Conservation (phyloP, 2,113 vertebrate genomes). For the Vombatus ursinus region DNA sequence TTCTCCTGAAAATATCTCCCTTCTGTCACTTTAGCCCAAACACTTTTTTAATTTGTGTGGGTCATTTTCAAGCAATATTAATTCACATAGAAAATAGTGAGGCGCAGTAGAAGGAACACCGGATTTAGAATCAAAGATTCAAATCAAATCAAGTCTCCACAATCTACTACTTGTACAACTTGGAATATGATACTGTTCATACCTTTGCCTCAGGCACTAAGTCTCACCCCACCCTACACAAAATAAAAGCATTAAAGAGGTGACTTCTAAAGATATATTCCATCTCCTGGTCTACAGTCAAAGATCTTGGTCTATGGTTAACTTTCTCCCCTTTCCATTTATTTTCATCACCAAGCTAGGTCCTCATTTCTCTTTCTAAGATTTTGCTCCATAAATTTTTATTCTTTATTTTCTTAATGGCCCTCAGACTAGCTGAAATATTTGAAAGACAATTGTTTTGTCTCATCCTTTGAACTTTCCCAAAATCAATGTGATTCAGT, state of each 20-base stretch:
- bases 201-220: too few species aligned
- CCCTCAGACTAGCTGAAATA: neutral
- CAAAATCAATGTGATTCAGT: neutral
- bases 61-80: neutral
- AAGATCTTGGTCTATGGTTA: neutral
- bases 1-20: neutral
- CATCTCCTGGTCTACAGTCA: neutral
- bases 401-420: neutral
- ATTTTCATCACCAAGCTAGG: neutral
- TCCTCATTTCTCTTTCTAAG: neutral
- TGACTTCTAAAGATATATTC: neutral
- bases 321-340: neutral
- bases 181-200: neutral
- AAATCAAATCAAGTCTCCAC: neutral
- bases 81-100: neutral
- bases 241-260: neutral
- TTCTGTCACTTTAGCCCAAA: neutral
- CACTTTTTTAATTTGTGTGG: neutral
- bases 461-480: neutral
- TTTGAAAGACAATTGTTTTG: neutral
- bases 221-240: neutral
- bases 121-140: neutral
- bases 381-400: neutral
- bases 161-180: neutral
- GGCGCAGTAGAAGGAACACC: neutral